Conservation (phyloP, 2,888 invertebrate species). For the Thecophora atra region DNA sequence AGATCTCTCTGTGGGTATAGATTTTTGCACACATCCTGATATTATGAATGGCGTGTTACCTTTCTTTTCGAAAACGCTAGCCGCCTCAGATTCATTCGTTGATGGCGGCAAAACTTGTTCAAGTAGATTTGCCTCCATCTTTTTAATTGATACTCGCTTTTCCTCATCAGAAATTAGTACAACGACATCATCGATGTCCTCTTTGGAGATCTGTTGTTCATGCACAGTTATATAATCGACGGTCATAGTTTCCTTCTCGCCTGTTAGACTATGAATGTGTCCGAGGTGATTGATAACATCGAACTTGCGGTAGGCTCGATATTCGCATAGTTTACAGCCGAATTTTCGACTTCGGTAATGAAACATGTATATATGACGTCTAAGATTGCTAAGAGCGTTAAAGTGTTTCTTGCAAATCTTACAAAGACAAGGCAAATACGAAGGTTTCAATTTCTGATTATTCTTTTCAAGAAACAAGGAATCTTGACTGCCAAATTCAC, state of each 20-base stretch:
- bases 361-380: slow-evolving; percentile 66
- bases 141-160: slow-evolving; percentile 5
- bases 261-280: slow-evolving; percentile 70
- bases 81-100: neutral
- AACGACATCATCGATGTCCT: slow-evolving; percentile 63
- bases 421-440: slow-evolving; percentile 61
- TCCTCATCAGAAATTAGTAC: slow-evolving; percentile 55
- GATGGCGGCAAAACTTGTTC: neutral
- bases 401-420: slow-evolving; percentile 64
- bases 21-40: slow-evolving; percentile 17
- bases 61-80: slow-evolving; percentile 7
- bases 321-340: slow-evolving; percentile 79
- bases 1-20: slow-evolving; percentile 36
- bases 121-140: neutral
- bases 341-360: slow-evolving; percentile 70
- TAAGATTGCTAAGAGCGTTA: slow-evolving; percentile 62
- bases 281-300: slow-evolving; percentile 75
- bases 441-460: slow-evolving; percentile 40
- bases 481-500: neutral
- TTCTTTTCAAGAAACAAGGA: slow-evolving; percentile 5
- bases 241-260: slow-evolving; percentile 67
- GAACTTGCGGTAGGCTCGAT: slow-evolving; percentile 73
- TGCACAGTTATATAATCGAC: slow-evolving; percentile 60
- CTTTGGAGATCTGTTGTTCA: slow-evolving; percentile 59
- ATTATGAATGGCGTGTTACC: neutral